phyloP scores from a whole-genome alignment of 1,140 invertebrate species.

The Zaprionus camerounensis region DNA sequence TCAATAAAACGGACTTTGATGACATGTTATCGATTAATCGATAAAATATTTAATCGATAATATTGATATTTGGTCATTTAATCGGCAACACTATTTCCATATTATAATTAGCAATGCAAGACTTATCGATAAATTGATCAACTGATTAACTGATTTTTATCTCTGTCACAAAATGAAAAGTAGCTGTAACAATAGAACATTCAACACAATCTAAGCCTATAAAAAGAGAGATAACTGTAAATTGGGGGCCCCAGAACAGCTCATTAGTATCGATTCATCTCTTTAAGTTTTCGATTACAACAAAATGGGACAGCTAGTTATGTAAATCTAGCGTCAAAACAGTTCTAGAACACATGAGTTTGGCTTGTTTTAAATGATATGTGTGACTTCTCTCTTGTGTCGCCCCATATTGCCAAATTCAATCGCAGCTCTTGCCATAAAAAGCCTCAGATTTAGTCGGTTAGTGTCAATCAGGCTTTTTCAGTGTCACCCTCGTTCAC shows the following conservation, averaged over 20 bases:
- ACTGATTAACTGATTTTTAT: neutral
- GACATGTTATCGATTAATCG: neutral
- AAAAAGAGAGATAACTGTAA: neutral
- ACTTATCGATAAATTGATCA: too few relatives aligned
- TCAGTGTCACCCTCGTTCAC: neutral
- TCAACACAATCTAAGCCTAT: neutral
- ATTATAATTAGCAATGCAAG: too few relatives aligned
- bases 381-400: neutral
- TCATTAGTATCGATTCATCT: neutral
- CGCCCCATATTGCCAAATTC: neutral
- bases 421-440: neutral
- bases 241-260: neutral
- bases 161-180: neutral
- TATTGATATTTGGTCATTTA: too few relatives aligned
- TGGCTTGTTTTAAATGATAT: neutral
- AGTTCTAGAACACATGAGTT: conserved; percentile 3
- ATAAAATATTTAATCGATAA: neutral
- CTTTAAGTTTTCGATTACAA: neutral
- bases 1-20: neutral
- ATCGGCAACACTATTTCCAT: too few relatives aligned
- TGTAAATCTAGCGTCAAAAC: neutral
- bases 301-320: neutral
- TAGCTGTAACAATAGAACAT: conserved; percentile 1
- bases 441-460: neutral
- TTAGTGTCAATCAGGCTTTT: neutral